A percentile compares a stretch with the other conserved stretches of the same genome.
These are phyloP conservation scores for Sebastolobus altivelis DNA, from an alignment of 2,797 vertebrate genomes.

Conservation along the genomic window DNA sequence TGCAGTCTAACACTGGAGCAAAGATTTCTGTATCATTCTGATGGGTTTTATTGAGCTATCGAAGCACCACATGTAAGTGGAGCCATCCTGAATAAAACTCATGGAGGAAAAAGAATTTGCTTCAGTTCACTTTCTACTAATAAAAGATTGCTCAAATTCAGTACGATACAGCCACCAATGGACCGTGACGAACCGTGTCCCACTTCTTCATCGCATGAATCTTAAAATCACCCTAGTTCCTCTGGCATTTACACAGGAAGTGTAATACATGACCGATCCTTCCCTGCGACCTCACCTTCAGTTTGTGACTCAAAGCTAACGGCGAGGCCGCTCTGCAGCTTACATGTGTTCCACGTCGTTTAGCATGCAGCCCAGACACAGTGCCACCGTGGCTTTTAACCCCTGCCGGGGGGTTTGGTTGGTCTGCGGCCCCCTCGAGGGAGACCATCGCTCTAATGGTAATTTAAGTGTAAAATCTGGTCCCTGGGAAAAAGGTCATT, in stretches of 20 bases:
- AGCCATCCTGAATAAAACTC: constrained; percentile 31
- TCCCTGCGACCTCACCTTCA: constrained; percentile 43
- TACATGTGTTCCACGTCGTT: constrained; percentile 86
- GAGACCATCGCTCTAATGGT: constrained; percentile 90
- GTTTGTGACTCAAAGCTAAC: constrained; percentile 48
- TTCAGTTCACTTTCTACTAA: constrained; percentile 20
- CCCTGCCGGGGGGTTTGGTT: constrained; percentile 80
- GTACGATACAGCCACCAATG: constrained; percentile 8
- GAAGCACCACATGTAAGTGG: not conserved
- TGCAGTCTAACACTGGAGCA: constrained; percentile 1
- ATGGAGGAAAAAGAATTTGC: not conserved
- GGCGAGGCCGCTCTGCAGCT: constrained; percentile 71
- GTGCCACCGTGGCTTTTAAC: constrained; percentile 91
- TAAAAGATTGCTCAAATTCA: constrained; percentile 30
- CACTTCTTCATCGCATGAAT: constrained; percentile 42
- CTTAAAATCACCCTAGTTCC: constrained; percentile 42
- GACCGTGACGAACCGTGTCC: constrained; percentile 21
- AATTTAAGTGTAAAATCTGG: constrained; percentile 98
- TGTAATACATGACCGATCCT: constrained; percentile 39
- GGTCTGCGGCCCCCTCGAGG: constrained; percentile 82
- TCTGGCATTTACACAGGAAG: constrained; percentile 42
- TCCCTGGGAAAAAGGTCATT: constrained; percentile 96
- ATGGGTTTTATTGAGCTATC: constrained; percentile 28
- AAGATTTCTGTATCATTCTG: constrained; percentile 29
- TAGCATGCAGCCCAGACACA: constrained; percentile 87